These are phyloP conservation scores for Morinoia aosen DNA, from an alignment of 2,888 invertebrate genomes.

Conservation along the genomic window DNA sequence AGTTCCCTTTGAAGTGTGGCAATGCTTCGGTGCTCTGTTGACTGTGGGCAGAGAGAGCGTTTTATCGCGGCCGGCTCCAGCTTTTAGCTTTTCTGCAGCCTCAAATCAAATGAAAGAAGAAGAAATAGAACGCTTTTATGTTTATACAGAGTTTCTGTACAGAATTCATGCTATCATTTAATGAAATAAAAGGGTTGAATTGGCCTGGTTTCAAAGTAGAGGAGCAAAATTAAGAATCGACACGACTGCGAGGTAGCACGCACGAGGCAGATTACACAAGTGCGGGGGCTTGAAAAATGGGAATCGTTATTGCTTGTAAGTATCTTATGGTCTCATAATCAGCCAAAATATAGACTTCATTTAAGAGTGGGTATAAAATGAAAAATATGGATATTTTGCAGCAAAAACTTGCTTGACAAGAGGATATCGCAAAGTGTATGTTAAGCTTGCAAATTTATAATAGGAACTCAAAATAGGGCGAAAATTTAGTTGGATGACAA, in stretches of 20 bases:
- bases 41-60: not conserved
- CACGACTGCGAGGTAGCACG: not conserved
- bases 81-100: not conserved
- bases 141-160: not conserved
- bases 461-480: no score
- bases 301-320: no score
- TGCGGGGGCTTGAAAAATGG: no score
- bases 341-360: not conserved
- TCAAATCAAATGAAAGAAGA: not conserved
- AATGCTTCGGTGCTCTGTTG: not conserved
- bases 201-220: not conserved
- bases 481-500: no score
- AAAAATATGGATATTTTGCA: not conserved
- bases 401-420: not conserved
- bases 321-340: not conserved
- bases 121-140: not conserved
- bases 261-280: no score
- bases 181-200: not conserved
- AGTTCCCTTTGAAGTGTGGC: slow-evolving; percentile 3
- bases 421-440: not conserved
- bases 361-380: no score
- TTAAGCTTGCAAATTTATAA: not conserved
- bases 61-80: not conserved
- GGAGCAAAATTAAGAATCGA: not conserved
- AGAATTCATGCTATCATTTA: not conserved